Percentiles rank a stretch among this genome's conserved stretches.
These are phyloP conservation scores for Tragelaphus imberbis DNA, from an alignment of 2,113 vertebrate genomes.

Conservation along the genomic window DNA sequence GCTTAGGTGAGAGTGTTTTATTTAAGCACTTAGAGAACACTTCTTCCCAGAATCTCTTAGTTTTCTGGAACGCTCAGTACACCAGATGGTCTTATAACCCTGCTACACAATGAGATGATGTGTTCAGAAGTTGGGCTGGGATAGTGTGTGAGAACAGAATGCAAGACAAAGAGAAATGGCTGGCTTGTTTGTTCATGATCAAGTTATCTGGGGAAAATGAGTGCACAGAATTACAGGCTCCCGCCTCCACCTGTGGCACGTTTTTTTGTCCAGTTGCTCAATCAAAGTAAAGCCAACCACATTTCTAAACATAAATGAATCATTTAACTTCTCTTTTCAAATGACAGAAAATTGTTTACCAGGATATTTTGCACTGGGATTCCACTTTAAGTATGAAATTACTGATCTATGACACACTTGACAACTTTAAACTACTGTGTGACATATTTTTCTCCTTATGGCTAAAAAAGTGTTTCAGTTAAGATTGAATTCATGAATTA, in stretches of 20 bases:
- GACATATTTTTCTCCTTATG: background rate
- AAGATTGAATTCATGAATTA: background rate
- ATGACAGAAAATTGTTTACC: background rate
- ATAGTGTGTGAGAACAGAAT: constrained; percentile 24
- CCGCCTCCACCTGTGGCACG: background rate
- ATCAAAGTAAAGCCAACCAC: background rate
- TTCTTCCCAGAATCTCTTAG: background rate
- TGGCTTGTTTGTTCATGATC: background rate
- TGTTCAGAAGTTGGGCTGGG: constrained; percentile 17
- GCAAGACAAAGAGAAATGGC: constrained; percentile 22
- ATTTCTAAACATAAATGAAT: background rate
- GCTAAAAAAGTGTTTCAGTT: background rate
- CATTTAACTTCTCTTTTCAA: background rate
- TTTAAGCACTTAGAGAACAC: background rate
- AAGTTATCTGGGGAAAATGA: background rate
- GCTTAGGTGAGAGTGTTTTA: background rate
- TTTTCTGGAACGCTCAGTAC: background rate
- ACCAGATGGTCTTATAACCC: constrained; percentile 47
- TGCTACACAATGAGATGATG: background rate
- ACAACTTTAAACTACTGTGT: background rate
- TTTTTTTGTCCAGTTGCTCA: constrained; percentile 4
- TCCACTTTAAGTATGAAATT: background rate
- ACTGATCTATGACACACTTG: background rate
- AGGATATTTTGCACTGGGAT: background rate
- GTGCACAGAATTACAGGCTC: background rate